These are phyloP conservation scores for Epizoanthus ramosus DNA, from an alignment of 92 coral and sea anemone species.

Conservation along the genomic window DNA sequence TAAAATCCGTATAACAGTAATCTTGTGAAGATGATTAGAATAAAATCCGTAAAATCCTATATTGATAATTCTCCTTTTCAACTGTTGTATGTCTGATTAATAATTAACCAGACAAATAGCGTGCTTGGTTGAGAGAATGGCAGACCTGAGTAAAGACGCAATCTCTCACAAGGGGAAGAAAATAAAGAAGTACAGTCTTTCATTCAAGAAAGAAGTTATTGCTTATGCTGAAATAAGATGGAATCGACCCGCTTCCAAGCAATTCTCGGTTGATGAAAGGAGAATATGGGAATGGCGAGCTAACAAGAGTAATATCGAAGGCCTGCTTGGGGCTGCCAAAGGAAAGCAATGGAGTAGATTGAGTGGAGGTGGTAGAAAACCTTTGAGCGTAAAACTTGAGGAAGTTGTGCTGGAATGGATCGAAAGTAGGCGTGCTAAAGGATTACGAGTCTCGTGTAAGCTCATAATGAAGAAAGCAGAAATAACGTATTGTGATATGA, in stretches of 20 bases:
- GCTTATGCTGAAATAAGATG: slow-evolving; percentile 47
- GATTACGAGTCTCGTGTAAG: slow-evolving; percentile 55
- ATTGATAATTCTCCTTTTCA: too few species aligned
- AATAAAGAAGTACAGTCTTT: slow-evolving; percentile 39
- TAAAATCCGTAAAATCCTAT: too few species aligned
- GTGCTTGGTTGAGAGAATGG: neutral
- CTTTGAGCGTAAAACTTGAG: slow-evolving; percentile 49
- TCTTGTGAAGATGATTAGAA: too few species aligned
- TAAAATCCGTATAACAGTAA: too few species aligned
- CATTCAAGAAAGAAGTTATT: slow-evolving; percentile 47
- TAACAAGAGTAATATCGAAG: slow-evolving; percentile 51
- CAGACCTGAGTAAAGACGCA: slow-evolving; percentile 34
- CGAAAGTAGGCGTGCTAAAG: slow-evolving; percentile 54
- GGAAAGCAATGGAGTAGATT: slow-evolving; percentile 36
- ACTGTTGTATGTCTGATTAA: too few species aligned
- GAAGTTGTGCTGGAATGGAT: slow-evolving; percentile 58
- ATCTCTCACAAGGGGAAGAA: slow-evolving; percentile 36
- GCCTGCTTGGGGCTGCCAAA: slow-evolving; percentile 45
- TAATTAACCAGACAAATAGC: neutral
- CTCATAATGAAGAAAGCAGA: slow-evolving; percentile 33
- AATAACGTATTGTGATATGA: slow-evolving; percentile 46
- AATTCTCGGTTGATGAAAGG: slow-evolving; percentile 37
- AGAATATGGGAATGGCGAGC: slow-evolving; percentile 41
- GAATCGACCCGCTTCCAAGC: slow-evolving; percentile 41
- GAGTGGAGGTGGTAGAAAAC: slow-evolving; percentile 64